Percentiles rank a stretch among this genome's conserved stretches.
These are phyloP conservation scores for Mastacembelus armatus DNA, from an alignment of 2,797 vertebrate genomes.

Conservation along the genomic window DNA sequence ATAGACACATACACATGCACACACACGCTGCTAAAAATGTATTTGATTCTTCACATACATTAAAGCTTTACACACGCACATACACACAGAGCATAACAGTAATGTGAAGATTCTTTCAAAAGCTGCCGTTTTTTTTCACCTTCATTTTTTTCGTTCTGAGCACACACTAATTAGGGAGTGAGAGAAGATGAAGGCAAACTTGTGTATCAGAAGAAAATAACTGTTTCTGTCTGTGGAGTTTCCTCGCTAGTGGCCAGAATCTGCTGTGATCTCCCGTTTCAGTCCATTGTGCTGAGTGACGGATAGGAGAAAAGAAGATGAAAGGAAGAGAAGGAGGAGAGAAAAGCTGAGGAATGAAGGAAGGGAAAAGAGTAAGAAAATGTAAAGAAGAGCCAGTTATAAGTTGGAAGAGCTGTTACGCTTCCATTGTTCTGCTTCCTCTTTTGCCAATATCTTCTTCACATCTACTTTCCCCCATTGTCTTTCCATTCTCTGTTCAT, in stretches of 20 bases:
- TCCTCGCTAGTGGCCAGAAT: constrained; percentile 24
- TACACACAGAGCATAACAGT: neutral
- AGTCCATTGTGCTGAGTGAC: constrained; percentile 28
- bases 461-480: neutral
- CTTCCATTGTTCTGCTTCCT: constrained; percentile 14
- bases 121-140: constrained; percentile 6
- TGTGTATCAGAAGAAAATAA: constrained; percentile 2
- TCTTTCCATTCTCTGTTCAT: neutral
- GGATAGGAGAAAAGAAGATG: neutral
- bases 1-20: neutral
- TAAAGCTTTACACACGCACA: constrained; percentile 1
- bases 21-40: neutral
- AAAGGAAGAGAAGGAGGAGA: neutral
- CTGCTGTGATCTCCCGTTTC: constrained; percentile 55
- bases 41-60: too few relatives aligned
- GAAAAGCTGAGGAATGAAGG: neutral
- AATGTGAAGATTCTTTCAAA: constrained; percentile 46
- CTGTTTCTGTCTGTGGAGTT: constrained; percentile 3
- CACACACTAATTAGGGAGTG: constrained; percentile 43
- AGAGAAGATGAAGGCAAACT: constrained; percentile 29
- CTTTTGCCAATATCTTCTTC: neutral
- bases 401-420: constrained; percentile 15
- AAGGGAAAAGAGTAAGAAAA: neutral
- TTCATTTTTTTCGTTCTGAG: constrained; percentile 6
- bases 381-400: neutral